Percentiles rank a stretch among this genome's conserved stretches.
Conservation (phyloP, 2,113 vertebrate genomes). For the Benitochromis conjunctus region DNA sequence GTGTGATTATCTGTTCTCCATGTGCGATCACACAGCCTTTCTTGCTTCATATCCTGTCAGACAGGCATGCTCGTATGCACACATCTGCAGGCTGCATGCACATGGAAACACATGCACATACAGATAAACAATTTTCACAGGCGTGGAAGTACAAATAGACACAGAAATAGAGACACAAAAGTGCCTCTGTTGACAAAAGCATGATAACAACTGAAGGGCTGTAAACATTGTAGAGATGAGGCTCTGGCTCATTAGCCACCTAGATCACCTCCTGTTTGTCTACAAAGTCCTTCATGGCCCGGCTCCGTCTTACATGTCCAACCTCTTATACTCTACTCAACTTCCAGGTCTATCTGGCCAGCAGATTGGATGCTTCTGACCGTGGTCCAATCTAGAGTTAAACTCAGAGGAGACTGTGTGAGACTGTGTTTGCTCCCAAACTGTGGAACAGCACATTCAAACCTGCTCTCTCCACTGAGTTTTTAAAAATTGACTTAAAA, state of each 20-base stretch:
- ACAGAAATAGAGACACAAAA: neutral
- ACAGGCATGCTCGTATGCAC: neutral
- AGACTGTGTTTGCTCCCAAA: too few relatives aligned
- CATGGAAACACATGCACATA: neutral
- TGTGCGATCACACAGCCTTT: slow-evolving; percentile 17
- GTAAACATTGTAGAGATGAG: neutral
- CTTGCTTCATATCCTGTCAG: slow-evolving; percentile 1
- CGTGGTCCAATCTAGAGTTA: neutral
- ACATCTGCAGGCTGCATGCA: neutral
- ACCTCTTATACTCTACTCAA: neutral
- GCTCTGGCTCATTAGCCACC: neutral
- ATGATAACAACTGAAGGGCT: neutral
- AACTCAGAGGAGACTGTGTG: neutral
- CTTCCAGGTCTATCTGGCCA: neutral
- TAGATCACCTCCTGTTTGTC: neutral
- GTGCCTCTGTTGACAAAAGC: neutral
- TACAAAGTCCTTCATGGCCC: accelerated
- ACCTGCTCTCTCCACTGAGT: accelerated
- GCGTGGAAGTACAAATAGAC: neutral
- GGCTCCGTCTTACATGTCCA: neutral
- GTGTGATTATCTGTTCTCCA: slow-evolving; percentile 28
- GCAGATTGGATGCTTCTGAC: neutral
- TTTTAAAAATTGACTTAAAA: neutral
- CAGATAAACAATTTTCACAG: neutral
- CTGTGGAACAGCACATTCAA: neutral